Evolutionary conservation across 1,140 invertebrate species (phyloP).

Genomic region (Drosophila guanche): DNA sequence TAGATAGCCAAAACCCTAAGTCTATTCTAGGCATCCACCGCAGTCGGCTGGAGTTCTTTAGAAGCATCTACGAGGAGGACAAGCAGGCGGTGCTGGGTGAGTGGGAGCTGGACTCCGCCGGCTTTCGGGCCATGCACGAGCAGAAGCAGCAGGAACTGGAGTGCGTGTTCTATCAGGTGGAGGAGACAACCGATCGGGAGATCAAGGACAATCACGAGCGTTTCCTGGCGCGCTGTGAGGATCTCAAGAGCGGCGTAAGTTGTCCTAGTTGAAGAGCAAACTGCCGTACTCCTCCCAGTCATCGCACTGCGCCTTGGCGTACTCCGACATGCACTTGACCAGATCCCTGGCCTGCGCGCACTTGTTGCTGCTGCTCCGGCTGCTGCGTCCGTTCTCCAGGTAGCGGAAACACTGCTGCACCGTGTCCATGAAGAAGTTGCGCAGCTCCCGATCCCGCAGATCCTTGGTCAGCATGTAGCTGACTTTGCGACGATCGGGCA

Average conservation of each 20-base stretch:
- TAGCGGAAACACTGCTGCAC: slow-evolving; percentile 86
- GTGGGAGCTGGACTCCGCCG: slow-evolving; percentile 83
- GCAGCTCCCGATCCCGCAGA: slow-evolving; percentile 84
- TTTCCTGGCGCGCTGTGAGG: slow-evolving; percentile 83
- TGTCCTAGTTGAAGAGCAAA: slow-evolving; percentile 53
- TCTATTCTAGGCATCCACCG: slow-evolving; percentile 82
- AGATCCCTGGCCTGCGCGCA: slow-evolving; percentile 85
- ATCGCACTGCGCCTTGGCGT: slow-evolving; percentile 85
- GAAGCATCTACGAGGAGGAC: slow-evolving; percentile 85
- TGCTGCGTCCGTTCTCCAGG: slow-evolving; percentile 78
- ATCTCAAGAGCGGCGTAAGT: slow-evolving; percentile 84
- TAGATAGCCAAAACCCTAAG: neutral
- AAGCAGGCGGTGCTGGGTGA: slow-evolving; percentile 84
- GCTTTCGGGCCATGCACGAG: slow-evolving; percentile 80
- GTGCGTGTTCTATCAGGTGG: slow-evolving; percentile 76
- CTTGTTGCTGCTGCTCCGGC: slow-evolving; percentile 83
- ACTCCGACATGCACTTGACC: slow-evolving; percentile 85
- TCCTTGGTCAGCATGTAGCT: slow-evolving; percentile 85
- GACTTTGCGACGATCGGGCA: slow-evolving; percentile 85
- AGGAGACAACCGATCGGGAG: slow-evolving; percentile 58
- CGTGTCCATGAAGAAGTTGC: slow-evolving; percentile 85
- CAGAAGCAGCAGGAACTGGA: slow-evolving; percentile 75
- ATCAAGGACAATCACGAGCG: slow-evolving; percentile 67
- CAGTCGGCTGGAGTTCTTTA: slow-evolving; percentile 85
- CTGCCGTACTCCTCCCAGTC: slow-evolving; percentile 84